Base-by-base conservation (phyloP, 2,888 invertebrate genomes). In the Rhorus exstirpatorius region DNA sequence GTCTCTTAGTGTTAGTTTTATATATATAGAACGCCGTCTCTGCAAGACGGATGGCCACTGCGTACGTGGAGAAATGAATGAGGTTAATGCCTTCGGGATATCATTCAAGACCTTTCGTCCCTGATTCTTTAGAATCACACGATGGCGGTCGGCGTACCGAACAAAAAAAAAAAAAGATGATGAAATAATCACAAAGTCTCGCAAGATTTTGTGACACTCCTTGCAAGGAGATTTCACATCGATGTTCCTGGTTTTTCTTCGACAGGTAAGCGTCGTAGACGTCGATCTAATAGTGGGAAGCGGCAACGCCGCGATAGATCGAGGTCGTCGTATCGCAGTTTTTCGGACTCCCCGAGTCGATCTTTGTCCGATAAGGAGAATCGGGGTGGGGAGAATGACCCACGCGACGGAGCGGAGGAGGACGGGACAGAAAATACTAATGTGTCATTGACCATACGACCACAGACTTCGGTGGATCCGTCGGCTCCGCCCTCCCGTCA, bases 251-350 rank as follows among this genome's bases (percentile, higher is more conserved):
- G 24, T 41, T 10, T 24, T 55, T 14, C 17, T 26, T 44, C 55
- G 55, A 70, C 70, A 70, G 26, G 70, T 17, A 70, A 55, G 14
- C 70, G 17, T 41, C 70, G 70, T 10, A 24, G 51, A 51, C 51
- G 67, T 24, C 46, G 51, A 12, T 67, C 67, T 31, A 7, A 10
- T 51, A 49, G 51, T 31, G 17, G 67, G 3, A 51, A 35, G 35
- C 67, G 67, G 35, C 31, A 24, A 21, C 55, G 68, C 41, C 53
- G 19, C 17, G 55, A 41, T 53, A 41, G 55, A 3, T 44, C n/a
- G 44, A 55, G 14, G 24, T 24, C 21, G 3, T 70, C 53, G 14
- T 24, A 14, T 24, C 21, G 14, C 14, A 68, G 55, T 41, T 7
- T 8, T 3, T 53, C 53, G 53, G 31, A 17, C 14, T 68, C 68